Evolutionary conservation across 1,140 invertebrate species (phyloP).

Genomic region (Campodea augens): DNA sequence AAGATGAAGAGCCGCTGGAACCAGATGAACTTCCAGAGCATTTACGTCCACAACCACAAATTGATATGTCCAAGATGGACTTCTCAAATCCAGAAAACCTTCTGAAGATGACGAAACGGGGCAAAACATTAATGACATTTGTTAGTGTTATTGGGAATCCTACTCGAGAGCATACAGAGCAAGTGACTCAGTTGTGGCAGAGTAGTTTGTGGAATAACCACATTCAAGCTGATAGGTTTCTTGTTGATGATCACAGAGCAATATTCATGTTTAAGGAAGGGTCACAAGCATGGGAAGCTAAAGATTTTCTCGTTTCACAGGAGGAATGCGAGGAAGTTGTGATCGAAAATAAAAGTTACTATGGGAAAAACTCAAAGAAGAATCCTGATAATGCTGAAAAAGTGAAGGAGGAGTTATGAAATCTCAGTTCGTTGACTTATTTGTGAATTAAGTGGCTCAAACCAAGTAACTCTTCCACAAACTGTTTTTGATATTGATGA

Average conservation of each 20-base stretch:
- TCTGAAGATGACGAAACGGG: conserved; percentile 77
- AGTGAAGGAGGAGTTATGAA: conserved; percentile 1
- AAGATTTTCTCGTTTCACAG: conserved; percentile 80
- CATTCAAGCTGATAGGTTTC: conserved; percentile 81
- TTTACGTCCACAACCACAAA: conserved; percentile 48
- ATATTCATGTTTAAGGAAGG: conserved; percentile 96
- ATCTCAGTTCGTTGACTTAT: too few relatives aligned
- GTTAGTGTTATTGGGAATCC: conserved; percentile 63
- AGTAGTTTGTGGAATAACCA: conserved; percentile 84
- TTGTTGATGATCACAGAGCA: conserved; percentile 73
- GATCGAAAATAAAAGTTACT: conserved; percentile 48
- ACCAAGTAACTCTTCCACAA: too few relatives aligned
- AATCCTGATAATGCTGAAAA: conserved; percentile 7
- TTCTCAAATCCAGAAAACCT: conserved; percentile 63
- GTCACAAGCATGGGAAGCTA: conserved; percentile 82
- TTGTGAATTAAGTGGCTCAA: too few relatives aligned
- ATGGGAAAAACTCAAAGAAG: conserved; percentile 22
- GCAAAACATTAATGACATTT: conserved; percentile 91
- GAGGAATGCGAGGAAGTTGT: conserved; percentile 41
- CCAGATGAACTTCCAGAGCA: conserved; percentile 88
- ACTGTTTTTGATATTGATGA: too few relatives aligned
- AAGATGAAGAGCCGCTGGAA: conserved; percentile 86
- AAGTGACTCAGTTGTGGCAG: conserved; percentile 80
- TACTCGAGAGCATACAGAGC: conserved; percentile 53
- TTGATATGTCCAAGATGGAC: conserved; percentile 44